phyloP scores from a whole-genome alignment of 1,140 invertebrate species.

The Microplitis mediator region DNA sequence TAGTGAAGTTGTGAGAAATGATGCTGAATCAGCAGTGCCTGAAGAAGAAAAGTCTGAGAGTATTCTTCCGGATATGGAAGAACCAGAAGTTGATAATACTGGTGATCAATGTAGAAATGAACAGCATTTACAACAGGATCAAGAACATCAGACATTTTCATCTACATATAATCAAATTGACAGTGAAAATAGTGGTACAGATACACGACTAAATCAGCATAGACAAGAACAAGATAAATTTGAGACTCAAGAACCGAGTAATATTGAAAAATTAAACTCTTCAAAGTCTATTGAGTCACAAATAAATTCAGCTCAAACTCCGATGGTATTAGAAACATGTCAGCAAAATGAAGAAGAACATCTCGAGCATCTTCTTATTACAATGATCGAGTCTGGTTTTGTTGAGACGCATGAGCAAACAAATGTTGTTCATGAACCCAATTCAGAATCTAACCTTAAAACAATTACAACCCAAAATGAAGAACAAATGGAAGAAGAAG shows the following conservation, averaged over 20 bases:
- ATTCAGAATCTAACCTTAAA: constrained; percentile 12
- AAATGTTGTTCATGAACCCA: constrained; percentile 10
- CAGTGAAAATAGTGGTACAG: constrained; percentile 16
- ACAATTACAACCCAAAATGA: constrained; percentile 1
- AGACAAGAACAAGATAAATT: not conserved
- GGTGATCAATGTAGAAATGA: constrained; percentile 13
- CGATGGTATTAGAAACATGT: constrained; percentile 20
- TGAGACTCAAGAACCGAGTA: not conserved
- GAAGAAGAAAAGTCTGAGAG: constrained; percentile 43
- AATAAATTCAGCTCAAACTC: not conserved
- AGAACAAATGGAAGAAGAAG: not conserved
- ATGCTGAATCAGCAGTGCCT: not conserved
- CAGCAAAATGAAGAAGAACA: constrained; percentile 49
- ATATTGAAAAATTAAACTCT: not conserved
- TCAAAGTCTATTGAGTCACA: constrained; percentile 9
- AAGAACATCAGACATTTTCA: constrained; percentile 30
- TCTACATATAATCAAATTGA: constrained; percentile 30
- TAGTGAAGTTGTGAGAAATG: constrained; percentile 10
- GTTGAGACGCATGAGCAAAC: constrained; percentile 21
- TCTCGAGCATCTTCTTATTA: constrained; percentile 49
- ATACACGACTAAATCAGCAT: constrained; percentile 11
- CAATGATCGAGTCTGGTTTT: constrained; percentile 53
- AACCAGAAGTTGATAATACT: constrained; percentile 31
- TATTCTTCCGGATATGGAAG: constrained; percentile 46
- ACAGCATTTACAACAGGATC: not conserved